Base-by-base conservation (phyloP, 1,140 invertebrate genomes). In the Adoxophyes honmai region DNA sequence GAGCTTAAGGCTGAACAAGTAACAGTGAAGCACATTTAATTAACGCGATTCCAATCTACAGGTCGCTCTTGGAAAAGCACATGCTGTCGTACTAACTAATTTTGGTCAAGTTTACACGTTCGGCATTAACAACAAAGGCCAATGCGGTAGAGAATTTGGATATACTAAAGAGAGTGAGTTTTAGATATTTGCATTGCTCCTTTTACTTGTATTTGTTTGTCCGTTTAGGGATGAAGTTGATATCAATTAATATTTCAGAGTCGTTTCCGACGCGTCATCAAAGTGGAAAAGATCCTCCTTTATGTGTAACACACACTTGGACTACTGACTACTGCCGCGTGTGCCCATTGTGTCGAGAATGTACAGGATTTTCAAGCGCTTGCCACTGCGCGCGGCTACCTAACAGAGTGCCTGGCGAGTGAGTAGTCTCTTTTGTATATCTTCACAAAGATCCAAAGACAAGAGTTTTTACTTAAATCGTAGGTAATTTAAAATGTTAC, bases 121-220 rank as follows among this genome's bases (percentile, higher is more conserved):
- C 90, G 98, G 98, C 0, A 95, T 99, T 54, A 99, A 99, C 84
- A 99, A 99, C 78, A 98, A 98, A 79, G 98, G 97, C 7, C 98
- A 99, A 77, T 99, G 98, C 91, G 98, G 98, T 28, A 89, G 98
- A 72, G 96, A 97, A 72, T 97, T 95, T 81, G 91, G 92, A 10
- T 92, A 93, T 68, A 82, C 89, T 9, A 93, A 92, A 89, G 93
- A 96, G 83, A 85, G 85, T 88, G 64, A 84, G 81, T 73, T n/a
- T n/a, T n/a, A n/a, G n/a, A n/a, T n/a, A n/a, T n/a, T n/a, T n/a
- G n/a, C n/a, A n/a, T n/a, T n/a, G n/a, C n/a, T n/a, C n/a, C n/a
- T n/a, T n/a, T n/a, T n/a, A n/a, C n/a, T 28, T 28, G 21, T 28
- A 28, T 28, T 28, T 6, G 21, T 28, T 6, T 28, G 2, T 3